phyloP scores from a whole-genome alignment of 2,888 invertebrate genomes.

The Macrophya annulata region DNA sequence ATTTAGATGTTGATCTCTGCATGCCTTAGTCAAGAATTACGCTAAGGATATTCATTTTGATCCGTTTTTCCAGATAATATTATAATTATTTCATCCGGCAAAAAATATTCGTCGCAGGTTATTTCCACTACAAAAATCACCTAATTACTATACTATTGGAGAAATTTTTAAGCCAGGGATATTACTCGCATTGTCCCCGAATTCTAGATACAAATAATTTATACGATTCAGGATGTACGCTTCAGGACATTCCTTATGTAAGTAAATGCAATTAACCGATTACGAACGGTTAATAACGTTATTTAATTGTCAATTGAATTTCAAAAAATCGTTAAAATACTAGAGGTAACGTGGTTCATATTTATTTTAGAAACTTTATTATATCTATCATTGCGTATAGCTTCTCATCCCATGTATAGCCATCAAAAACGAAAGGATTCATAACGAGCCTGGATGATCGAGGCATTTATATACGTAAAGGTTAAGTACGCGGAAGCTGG shows the following conservation, averaged over 20 bases:
- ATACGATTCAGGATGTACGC: neutral
- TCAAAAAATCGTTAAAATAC: neutral
- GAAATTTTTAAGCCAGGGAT: constrained; percentile 19
- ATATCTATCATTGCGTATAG: constrained; percentile 7
- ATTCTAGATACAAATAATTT: neutral
- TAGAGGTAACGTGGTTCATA: neutral
- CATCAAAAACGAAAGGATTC: neutral
- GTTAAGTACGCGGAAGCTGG: constrained; percentile 26
- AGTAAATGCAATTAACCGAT: neutral
- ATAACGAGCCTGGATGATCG: constrained; percentile 13
- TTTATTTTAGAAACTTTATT: constrained; percentile 36
- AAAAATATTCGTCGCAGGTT: neutral
- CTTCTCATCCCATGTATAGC: neutral
- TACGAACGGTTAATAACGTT: neutral
- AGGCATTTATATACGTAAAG: neutral
- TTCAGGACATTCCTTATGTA: neutral
- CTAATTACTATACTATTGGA: neutral
- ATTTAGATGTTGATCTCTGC: constrained; percentile 33
- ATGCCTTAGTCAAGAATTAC: neutral
- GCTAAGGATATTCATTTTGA: constrained; percentile 1
- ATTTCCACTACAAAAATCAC: neutral
- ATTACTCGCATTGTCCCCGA: neutral
- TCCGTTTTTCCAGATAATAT: neutral
- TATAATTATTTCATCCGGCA: constrained; percentile 2
- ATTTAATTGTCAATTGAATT: constrained; percentile 10